These are phyloP conservation scores for Drosophila quasianomalipes DNA, from an alignment of 2,888 invertebrate genomes.

Conservation along the genomic window DNA sequence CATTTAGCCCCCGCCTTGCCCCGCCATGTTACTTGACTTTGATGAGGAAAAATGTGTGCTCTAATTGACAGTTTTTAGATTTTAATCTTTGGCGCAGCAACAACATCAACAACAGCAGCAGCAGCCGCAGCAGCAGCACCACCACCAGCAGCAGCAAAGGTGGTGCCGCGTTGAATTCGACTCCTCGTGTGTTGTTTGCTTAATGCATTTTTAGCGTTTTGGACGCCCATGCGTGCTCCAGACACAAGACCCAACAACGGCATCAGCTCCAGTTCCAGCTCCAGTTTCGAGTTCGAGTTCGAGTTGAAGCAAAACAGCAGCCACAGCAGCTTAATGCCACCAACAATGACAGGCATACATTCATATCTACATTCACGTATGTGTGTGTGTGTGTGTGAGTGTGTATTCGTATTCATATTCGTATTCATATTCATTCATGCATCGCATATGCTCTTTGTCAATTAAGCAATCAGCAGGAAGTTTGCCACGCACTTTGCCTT, in stretches of 20 bases:
- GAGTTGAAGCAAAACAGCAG: constrained; percentile 4
- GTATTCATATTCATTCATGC: constrained; percentile 74
- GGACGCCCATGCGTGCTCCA: constrained; percentile 58
- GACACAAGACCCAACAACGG: constrained; percentile 11
- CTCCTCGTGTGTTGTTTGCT: constrained; percentile 62
- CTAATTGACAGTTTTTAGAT: constrained; percentile 84
- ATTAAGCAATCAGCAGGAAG: constrained; percentile 82
- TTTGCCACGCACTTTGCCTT: constrained; percentile 78
- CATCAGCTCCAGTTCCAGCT: constrained; percentile 26
- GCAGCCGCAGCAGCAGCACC: neutral
- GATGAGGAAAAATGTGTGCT: constrained; percentile 82
- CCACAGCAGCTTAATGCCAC: constrained; percentile 73
- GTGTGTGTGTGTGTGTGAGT: constrained; percentile 5
- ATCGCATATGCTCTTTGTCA: constrained; percentile 81
- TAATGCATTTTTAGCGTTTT: constrained; percentile 77
- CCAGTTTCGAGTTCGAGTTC: neutral
- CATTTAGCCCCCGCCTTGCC: neutral
- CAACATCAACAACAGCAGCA: constrained; percentile 5
- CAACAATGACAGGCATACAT: constrained; percentile 69
- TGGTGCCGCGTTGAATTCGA: constrained; percentile 55
- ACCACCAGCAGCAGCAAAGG: constrained; percentile 10
- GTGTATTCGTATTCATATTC: constrained; percentile 22
- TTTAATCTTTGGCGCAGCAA: constrained; percentile 77
- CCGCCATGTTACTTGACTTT: constrained; percentile 60
- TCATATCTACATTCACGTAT: neutral